Conservation (phyloP, 2,797 vertebrate genomes). For the Sciaenops ocellatus region DNA sequence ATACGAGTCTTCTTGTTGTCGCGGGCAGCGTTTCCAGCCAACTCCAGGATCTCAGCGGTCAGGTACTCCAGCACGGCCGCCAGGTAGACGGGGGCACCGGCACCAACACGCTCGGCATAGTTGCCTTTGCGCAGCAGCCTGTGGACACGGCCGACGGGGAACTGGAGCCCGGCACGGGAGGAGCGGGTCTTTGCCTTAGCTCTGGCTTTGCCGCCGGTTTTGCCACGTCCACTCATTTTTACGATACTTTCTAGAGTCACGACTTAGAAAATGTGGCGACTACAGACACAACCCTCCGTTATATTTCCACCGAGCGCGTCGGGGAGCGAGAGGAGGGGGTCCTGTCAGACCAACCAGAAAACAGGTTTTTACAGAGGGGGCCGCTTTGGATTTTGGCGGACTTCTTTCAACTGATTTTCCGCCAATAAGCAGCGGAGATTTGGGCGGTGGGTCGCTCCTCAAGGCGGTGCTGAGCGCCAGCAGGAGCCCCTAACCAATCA, state of each 20-base stretch:
- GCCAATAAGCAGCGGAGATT: slow-evolving; percentile 3
- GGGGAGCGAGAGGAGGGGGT: neutral
- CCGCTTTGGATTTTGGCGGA: neutral
- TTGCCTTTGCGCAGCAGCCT: neutral
- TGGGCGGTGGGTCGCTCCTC: neutral
- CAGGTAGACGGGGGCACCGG: slow-evolving; percentile 13
- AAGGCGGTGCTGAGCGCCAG: neutral
- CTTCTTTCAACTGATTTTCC: rapidly evolving
- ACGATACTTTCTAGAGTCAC: no score
- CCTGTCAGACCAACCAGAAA: neutral
- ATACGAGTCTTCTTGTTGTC: slow-evolving; percentile 23
- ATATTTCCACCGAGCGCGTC: neutral
- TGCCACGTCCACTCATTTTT: neutral
- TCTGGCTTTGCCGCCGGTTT: neutral
- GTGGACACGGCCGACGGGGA: slow-evolving; percentile 2
- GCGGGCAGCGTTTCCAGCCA: slow-evolving; percentile 17
- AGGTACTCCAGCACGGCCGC: slow-evolving; percentile 19
- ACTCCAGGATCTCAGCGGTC: slow-evolving; percentile 25
- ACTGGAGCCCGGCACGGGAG: slow-evolving; percentile 15
- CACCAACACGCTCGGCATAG: slow-evolving; percentile 6
- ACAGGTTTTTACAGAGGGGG: neutral
- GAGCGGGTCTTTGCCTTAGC: slow-evolving; percentile 2
- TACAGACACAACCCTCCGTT: rapidly evolving
- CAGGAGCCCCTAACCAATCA: neutral
- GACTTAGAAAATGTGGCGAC: rapidly evolving